Base-by-base conservation (phyloP, 2,113 vertebrate species). In the Ornithorhynchus anatinus region DNA sequence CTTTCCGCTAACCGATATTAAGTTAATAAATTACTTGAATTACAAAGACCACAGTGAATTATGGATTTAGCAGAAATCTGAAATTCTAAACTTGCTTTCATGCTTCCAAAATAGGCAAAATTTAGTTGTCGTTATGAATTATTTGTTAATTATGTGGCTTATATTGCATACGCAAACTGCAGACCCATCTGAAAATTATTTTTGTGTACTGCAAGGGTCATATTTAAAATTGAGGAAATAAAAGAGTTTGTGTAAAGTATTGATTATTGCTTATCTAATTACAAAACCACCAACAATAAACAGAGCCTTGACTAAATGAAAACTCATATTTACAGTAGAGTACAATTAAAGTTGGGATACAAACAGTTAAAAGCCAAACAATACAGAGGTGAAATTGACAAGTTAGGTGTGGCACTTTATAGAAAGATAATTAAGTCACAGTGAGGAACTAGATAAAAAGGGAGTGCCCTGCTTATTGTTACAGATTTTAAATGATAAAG, bases 71-170 rank as follows among this genome's bases (percentile, higher is more conserved):
- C 37, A 65, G 69, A 85, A 71, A 61, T 38, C 48, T 32, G 56
- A 33, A 75, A 38, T 70, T 73, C 62, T 62, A 73, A 76, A 76
- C 36, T 60, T 58, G 25, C 29, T 48, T 70, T 19, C 8, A 66
- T 53, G 50, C n/a, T 57, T 79, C 64, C 37, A 71, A 29, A 69
- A n/a, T 13, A 68, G 53, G 45, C n/a, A 76, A 43, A 79, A 52
- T 62, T 68, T 71, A 76, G 80, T 47, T 79, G 58, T 31, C 32
- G 37, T 59, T 52, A 76, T 82, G 54, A 79, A 74, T 71, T 56
- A 64, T 25, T 65, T 82, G n/a, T 71, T 77, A 84, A 64, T 79
- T 66, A 69, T 59, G 35, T 47, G 59, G 17, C 37, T 69, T 57
- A 61, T 58, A 37, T 31, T 80, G 61, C 70, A 58, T 59, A 65